Evolutionary conservation across 2,888 invertebrate genomes (phyloP).

Genomic region (Apodemia duryi): DNA sequence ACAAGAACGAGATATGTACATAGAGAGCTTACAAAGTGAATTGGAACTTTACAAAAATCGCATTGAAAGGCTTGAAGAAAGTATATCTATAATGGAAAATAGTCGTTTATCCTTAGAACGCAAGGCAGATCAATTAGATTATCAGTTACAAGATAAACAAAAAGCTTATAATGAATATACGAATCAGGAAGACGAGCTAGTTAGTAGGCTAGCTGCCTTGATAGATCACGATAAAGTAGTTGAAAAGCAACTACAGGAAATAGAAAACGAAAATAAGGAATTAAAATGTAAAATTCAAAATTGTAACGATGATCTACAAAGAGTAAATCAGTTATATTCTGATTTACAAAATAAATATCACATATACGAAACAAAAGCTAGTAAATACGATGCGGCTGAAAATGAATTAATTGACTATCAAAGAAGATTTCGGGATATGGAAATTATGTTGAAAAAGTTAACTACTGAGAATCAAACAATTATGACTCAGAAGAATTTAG

Average conservation of each 20-base stretch:
- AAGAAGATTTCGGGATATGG: constrained; percentile 62
- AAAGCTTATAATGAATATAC: constrained; percentile 79
- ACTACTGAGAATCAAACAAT: constrained; percentile 57
- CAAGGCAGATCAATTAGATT: constrained; percentile 80
- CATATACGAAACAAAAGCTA: constrained; percentile 52
- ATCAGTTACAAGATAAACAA: constrained; percentile 79
- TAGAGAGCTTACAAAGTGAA: constrained; percentile 85
- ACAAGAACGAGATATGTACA: constrained; percentile 85
- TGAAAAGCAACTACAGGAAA: constrained; percentile 80
- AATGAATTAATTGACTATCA: constrained; percentile 49
- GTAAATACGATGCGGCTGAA: constrained; percentile 50
- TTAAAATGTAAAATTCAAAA: constrained; percentile 75
- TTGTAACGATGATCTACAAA: constrained; percentile 73
- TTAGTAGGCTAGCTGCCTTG: constrained; percentile 80
- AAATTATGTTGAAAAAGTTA: constrained; percentile 57
- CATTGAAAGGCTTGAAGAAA: constrained; percentile 83
- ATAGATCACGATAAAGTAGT: constrained; percentile 82
- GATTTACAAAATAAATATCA: constrained; percentile 62
- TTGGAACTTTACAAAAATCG: constrained; percentile 81
- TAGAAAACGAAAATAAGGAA: constrained; percentile 77
- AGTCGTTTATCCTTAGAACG: constrained; percentile 80
- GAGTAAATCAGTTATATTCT: constrained; percentile 61
- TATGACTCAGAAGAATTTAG: constrained; percentile 60
- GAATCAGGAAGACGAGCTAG: constrained; percentile 81
- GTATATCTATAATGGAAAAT: constrained; percentile 80